phyloP scores from a whole-genome alignment of 1,140 invertebrate genomes.

The Pseudomyrmex cubaensis region DNA sequence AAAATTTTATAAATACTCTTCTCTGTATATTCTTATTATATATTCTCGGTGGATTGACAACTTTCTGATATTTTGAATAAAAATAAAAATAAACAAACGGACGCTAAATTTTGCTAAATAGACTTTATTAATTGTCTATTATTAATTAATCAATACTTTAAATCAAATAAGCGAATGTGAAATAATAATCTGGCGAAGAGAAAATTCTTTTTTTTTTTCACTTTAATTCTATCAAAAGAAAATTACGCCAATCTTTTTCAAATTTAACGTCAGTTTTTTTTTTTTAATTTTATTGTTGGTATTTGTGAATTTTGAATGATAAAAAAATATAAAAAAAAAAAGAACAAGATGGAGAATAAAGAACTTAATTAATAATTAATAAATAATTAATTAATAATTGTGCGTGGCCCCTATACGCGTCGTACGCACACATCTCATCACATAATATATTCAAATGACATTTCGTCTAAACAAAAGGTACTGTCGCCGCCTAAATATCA shows the following conservation, averaged over 20 bases:
- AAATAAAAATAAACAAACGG: constrained; percentile 17
- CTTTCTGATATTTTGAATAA: not conserved
- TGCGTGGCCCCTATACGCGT: constrained; percentile 30
- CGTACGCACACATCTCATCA: constrained; percentile 42
- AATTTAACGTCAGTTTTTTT: not conserved
- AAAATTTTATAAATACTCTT: not conserved
- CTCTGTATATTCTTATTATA: not conserved
- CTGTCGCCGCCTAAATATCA: constrained; percentile 73
- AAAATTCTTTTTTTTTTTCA: not conserved
- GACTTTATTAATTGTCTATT: not conserved
- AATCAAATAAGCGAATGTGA: not conserved
- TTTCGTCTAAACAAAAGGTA: constrained; percentile 78
- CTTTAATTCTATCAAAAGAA: no score
- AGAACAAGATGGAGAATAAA: constrained; percentile 8
- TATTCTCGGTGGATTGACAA: not conserved
- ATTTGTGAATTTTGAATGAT: constrained; percentile 21
- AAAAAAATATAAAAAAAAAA: constrained; percentile 32
- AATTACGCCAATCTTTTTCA: no score
- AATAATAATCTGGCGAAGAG: not conserved
- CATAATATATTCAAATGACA: constrained; percentile 77
- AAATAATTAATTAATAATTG: constrained; percentile 72
- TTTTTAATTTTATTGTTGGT: not conserved
- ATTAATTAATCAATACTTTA: not conserved
- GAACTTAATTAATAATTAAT: constrained; percentile 69
- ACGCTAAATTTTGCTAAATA: not conserved